A percentile compares a stretch with the other conserved stretches of the same genome.
Evolutionary conservation across 2,888 invertebrate species (phyloP).

Genomic region (Lamellibrachia satsuma): DNA sequence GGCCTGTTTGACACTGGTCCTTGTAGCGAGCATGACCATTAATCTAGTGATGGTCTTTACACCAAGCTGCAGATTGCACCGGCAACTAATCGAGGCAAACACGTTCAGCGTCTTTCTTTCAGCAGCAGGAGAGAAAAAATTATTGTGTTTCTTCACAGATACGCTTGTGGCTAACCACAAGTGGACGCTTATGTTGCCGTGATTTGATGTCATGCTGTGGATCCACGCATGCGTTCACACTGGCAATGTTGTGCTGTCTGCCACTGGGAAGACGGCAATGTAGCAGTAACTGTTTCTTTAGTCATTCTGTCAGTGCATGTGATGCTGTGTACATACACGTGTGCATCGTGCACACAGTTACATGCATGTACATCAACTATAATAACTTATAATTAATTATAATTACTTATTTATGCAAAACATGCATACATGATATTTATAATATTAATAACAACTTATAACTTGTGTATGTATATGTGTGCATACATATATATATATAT

Average conservation of each 20-base stretch:
- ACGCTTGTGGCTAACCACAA: neutral
- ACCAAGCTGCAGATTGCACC: neutral
- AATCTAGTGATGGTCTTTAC: neutral
- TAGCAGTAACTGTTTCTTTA: neutral
- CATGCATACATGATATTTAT: neutral
- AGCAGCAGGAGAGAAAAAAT: neutral
- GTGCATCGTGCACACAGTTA: neutral
- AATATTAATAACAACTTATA: neutral
- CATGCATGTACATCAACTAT: neutral
- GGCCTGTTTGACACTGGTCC: neutral
- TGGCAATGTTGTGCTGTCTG: neutral
- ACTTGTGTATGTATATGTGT: neutral
- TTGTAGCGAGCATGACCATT: neutral
- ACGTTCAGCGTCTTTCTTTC: neutral
- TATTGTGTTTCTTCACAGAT: neutral
- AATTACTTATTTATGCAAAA: neutral
- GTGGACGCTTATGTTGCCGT: neutral
- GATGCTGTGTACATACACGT: too few species aligned
- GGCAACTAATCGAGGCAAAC: neutral
- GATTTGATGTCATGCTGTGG: neutral
- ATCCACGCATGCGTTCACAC: neutral
- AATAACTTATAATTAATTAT: neutral
- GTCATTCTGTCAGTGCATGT: neutral
- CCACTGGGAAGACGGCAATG: neutral
- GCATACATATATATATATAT: neutral